A percentile compares a stretch with the other conserved stretches of the same genome.
phyloP scores from a whole-genome alignment of 2,888 invertebrate species.

The Drosophila sordidapex region DNA sequence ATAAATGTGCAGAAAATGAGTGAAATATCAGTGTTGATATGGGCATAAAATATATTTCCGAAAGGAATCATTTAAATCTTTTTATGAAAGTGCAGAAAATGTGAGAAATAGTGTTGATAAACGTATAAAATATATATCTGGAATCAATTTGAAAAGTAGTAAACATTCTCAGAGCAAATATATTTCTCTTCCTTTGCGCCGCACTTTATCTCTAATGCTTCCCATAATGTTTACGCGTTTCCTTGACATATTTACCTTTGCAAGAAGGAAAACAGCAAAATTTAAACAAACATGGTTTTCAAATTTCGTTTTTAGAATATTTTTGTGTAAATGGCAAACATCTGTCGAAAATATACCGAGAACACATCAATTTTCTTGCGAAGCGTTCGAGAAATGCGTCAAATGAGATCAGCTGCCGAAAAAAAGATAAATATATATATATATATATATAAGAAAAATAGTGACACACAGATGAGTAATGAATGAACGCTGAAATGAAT shows the following conservation, averaged over 20 bases:
- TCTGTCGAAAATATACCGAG: slow-evolving; percentile 65
- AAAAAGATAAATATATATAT: slow-evolving; percentile 39
- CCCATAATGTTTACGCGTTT: slow-evolving; percentile 45
- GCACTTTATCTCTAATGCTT: slow-evolving; percentile 6
- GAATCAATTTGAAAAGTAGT: not conserved
- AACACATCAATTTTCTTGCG: slow-evolving; percentile 43
- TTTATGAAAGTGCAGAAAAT: not conserved
- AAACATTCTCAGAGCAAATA: not conserved
- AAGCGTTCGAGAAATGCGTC: slow-evolving; percentile 32
- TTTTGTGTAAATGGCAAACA: slow-evolving; percentile 60
- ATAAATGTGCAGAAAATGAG: not conserved
- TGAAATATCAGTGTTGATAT: too few species aligned
- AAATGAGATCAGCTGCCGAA: slow-evolving; percentile 69
- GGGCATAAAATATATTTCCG: not conserved
- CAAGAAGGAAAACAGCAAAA: slow-evolving; percentile 11
- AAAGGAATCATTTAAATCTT: not conserved
- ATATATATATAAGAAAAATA: slow-evolving; percentile 18
- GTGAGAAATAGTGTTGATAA: not conserved
- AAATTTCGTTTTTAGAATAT: slow-evolving; percentile 21
- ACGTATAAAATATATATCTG: too few species aligned
- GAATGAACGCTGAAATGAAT: slow-evolving; percentile 40
- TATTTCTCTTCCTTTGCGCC: not conserved
- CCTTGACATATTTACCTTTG: slow-evolving; percentile 73
- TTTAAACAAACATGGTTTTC: slow-evolving; percentile 29
- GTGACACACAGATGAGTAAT: slow-evolving; percentile 22